A percentile compares a stretch with the other conserved stretches of the same genome.
Evolutionary conservation across 2,888 invertebrate genomes (phyloP).

Genomic region (Troilus luridus): DNA sequence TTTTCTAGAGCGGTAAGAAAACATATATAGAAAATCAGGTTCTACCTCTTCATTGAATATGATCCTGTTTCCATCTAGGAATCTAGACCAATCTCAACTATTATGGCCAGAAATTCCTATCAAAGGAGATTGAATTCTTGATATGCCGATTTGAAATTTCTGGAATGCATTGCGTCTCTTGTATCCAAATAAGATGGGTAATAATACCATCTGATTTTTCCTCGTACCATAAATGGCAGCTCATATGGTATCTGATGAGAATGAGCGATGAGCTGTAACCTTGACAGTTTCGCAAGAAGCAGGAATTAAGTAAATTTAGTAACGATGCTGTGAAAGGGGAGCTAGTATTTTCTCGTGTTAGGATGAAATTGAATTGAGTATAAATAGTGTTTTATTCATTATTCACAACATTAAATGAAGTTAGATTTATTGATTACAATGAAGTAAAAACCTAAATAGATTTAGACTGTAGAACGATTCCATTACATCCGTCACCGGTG

Average conservation of each 20-base stretch:
- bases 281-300: neutral
- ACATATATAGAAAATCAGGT: neutral
- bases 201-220: neutral
- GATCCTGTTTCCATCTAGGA: neutral
- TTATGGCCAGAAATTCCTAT: neutral
- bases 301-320: neutral
- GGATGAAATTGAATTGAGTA: too few relatives aligned
- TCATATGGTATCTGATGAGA: neutral
- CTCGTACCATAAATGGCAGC: neutral
- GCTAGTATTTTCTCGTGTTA: neutral
- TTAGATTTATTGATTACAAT: too few relatives aligned
- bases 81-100: neutral
- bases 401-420: too few relatives aligned
- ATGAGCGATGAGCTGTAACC: neutral
- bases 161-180: neutral
- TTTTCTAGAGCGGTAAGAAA: neutral
- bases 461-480: too few relatives aligned
- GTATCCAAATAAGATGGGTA: neutral
- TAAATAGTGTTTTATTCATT: too few relatives aligned
- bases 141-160: neutral
- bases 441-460: too few relatives aligned
- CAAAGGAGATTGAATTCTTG: neutral
- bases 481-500: too few relatives aligned
- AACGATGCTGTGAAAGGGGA: neutral
- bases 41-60: neutral